A percentile compares a stretch with the other conserved stretches of the same genome.
These are phyloP conservation scores for Loris lydekkerianus DNA, from an alignment of 2,797 vertebrate genomes.

Conservation along the genomic window DNA sequence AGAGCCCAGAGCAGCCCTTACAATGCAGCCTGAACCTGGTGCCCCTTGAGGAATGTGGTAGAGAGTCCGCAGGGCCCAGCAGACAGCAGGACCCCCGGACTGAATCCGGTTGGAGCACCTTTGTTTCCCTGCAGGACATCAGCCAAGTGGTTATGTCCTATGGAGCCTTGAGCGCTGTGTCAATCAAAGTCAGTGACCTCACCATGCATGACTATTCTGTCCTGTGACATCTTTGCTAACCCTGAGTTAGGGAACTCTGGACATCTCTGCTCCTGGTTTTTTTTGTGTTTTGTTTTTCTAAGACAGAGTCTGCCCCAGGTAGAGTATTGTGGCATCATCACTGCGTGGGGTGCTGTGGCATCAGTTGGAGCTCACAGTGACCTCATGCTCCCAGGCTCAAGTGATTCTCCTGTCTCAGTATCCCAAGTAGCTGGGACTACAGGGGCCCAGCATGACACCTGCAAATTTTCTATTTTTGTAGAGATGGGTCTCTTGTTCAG, in stretches of 20 bases:
- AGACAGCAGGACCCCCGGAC: not conserved
- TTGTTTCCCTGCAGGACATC: not conserved
- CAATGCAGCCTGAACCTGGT: not conserved
- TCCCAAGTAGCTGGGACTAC: no score
- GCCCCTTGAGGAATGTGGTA: not conserved
- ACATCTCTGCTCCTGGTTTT: not conserved
- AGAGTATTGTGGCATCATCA: no score
- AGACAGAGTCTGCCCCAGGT: no score
- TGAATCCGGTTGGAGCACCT: fast-evolving
- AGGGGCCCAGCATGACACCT: no score
- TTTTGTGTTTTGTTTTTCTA: no score
- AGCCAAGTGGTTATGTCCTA: not conserved
- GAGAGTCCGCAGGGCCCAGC: not conserved
- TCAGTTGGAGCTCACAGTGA: no score
- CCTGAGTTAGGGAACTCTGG: fast-evolving
- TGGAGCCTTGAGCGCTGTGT: not conserved
- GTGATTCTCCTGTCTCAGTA: no score
- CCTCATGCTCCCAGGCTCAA: no score
- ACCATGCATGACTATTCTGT: fast-evolving
- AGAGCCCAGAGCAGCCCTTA: not conserved
- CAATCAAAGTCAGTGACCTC: not conserved
- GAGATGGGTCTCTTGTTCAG: no score
- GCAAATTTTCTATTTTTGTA: no score
- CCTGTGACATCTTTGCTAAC: not conserved
- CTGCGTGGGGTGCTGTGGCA: no score